Evolutionary conservation across 1,140 invertebrate genomes (phyloP).

Genomic region (Muscidifurax raptorellus): DNA sequence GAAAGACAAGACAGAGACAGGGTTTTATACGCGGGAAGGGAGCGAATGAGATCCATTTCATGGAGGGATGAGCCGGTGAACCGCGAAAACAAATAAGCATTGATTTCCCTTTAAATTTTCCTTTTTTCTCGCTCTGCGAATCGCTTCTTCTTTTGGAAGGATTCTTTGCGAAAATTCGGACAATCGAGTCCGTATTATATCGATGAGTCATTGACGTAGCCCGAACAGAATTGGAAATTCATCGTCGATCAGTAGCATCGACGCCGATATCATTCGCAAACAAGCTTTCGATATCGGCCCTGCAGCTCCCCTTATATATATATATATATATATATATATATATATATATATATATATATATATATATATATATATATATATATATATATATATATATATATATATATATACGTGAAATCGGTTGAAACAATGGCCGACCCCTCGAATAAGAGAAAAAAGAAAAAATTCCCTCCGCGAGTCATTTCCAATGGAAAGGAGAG

Average conservation of each 20-base stretch:
- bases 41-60: slow-evolving; percentile 61
- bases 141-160: too few species aligned
- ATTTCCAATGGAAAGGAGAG: slow-evolving; percentile 37
- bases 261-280: too few species aligned
- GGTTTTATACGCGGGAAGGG: slow-evolving; percentile 43
- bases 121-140: slow-evolving; percentile 16
- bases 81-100: slow-evolving; percentile 65
- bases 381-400: too few species aligned
- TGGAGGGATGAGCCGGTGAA: slow-evolving; percentile 60
- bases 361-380: too few species aligned
- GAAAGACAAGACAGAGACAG: neutral
- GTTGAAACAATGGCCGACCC: too few species aligned
- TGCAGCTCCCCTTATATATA: too few species aligned
- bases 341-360: too few species aligned
- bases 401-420: too few species aligned
- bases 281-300: too few species aligned
- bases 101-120: slow-evolving; percentile 63
- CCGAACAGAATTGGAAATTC: neutral
- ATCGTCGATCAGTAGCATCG: neutral
- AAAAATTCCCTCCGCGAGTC: neutral
- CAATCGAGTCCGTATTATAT: too few species aligned
- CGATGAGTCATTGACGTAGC: too few species aligned
- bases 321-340: too few species aligned
- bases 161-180: neutral
- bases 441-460: neutral